A percentile compares a stretch with the other conserved stretches of the same genome.
These are phyloP conservation scores for Drosophila multiciliata DNA, from an alignment of 2,888 invertebrate genomes.

Conservation along the genomic window DNA sequence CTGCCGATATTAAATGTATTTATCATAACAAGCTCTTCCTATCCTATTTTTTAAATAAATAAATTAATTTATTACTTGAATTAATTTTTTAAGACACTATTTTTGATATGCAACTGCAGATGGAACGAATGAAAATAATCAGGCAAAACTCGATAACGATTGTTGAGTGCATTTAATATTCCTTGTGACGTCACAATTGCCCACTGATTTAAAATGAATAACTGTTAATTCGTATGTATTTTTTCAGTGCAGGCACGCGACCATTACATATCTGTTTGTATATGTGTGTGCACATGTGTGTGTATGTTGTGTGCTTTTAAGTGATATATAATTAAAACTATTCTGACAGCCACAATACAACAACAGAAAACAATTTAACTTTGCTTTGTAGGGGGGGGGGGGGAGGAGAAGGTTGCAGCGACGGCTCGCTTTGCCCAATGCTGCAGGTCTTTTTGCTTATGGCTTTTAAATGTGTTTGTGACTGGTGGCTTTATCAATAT, in stretches of 20 bases:
- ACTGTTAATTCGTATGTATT: not conserved
- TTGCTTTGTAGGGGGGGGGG: not conserved
- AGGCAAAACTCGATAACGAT: not conserved
- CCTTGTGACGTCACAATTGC: slow-evolving; percentile 1
- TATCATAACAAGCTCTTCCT: not conserved
- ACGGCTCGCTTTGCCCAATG: slow-evolving; percentile 11
- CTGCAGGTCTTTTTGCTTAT: slow-evolving; percentile 63
- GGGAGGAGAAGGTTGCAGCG: not conserved
- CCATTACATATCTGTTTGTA: slow-evolving; percentile 25
- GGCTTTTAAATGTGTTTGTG: slow-evolving; percentile 75
- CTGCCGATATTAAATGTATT: not conserved
- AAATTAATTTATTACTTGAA: not conserved
- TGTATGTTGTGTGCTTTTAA: slow-evolving; percentile 18
- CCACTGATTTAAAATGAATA: not conserved
- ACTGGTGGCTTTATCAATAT: slow-evolving; percentile 72
- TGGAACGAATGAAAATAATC: not conserved
- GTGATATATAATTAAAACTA: slow-evolving; percentile 63
- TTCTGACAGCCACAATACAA: slow-evolving; percentile 59
- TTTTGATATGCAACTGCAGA: not conserved
- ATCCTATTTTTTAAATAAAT: not conserved
- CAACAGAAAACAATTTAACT: slow-evolving; percentile 33
- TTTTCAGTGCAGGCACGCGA: slow-evolving; percentile 71
- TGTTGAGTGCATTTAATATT: not conserved
- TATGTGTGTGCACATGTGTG: not conserved
- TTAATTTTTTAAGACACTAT: not conserved